These are phyloP conservation scores for Pangasius mekongensis DNA, from an alignment of 2,797 vertebrate genomes.

Conservation along the genomic window DNA sequence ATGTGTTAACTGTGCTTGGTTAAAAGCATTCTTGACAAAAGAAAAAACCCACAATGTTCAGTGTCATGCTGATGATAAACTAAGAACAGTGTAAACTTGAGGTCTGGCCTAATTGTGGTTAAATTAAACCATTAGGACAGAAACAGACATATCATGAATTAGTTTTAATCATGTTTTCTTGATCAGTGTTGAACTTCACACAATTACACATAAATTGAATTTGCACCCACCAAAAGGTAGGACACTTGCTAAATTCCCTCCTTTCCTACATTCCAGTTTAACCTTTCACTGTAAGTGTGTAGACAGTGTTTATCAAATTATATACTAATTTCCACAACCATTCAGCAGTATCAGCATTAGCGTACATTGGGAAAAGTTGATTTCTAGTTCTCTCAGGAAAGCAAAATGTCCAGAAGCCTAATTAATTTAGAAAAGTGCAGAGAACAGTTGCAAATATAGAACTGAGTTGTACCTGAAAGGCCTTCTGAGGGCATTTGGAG, in stretches of 20 bases:
- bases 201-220: neutral
- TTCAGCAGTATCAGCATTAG: constrained; percentile 4
- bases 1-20: neutral
- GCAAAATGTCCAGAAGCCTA: neutral
- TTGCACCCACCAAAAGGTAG: neutral
- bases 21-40: neutral
- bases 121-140: neutral
- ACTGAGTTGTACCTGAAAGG: constrained; percentile 12
- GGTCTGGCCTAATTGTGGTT: neutral
- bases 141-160: neutral
- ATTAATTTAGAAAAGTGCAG: neutral
- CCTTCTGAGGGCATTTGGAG: neutral
- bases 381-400: constrained; percentile 21
- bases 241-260: neutral
- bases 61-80: neutral
- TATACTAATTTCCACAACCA: neutral
- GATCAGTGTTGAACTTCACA: neutral
- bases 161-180: neutral
- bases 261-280: neutral
- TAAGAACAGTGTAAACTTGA: neutral
- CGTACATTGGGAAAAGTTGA: constrained; percentile 2
- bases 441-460: constrained; percentile 7
- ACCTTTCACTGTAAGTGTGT: neutral
- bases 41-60: neutral
- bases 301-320: constrained; percentile 10